Evolutionary conservation across 2,797 vertebrate genomes (phyloP).

Genomic region (Pseudochirops corinnae): DNA sequence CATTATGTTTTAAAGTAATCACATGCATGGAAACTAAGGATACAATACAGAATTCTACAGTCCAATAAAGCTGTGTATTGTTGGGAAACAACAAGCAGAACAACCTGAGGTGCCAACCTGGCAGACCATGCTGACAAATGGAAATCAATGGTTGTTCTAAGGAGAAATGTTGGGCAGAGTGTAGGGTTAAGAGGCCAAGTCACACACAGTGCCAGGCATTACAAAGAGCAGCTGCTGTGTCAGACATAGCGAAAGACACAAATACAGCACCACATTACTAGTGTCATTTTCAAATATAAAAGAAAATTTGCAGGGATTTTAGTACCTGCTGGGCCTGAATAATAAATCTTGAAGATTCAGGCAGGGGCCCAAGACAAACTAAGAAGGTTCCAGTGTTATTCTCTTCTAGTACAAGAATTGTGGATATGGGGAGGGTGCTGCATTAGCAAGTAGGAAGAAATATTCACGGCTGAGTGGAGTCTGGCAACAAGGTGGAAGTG

Average conservation of each 20-base stretch:
- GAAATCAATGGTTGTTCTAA: background rate
- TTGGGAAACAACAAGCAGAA: background rate
- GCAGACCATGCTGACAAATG: background rate
- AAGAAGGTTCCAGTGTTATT: background rate
- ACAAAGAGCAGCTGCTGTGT: background rate
- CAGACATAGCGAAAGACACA: background rate
- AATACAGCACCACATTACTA: background rate
- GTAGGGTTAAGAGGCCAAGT: background rate
- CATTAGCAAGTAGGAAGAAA: background rate
- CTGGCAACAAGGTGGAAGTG: background rate
- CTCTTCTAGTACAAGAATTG: background rate
- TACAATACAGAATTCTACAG: background rate
- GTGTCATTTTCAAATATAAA: background rate
- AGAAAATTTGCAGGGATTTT: background rate
- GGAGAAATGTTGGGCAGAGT: background rate
- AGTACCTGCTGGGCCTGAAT: background rate
- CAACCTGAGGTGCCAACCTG: background rate
- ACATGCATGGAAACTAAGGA: background rate
- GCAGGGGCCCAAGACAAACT: background rate
- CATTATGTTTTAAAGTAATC: background rate
- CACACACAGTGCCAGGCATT: background rate
- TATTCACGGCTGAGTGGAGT: background rate
- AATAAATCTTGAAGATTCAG: background rate
- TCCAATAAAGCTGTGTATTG: background rate
- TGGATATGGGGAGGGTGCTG: background rate